Conservation (phyloP, 2,113 vertebrate species). For the Otus sunia region DNA sequence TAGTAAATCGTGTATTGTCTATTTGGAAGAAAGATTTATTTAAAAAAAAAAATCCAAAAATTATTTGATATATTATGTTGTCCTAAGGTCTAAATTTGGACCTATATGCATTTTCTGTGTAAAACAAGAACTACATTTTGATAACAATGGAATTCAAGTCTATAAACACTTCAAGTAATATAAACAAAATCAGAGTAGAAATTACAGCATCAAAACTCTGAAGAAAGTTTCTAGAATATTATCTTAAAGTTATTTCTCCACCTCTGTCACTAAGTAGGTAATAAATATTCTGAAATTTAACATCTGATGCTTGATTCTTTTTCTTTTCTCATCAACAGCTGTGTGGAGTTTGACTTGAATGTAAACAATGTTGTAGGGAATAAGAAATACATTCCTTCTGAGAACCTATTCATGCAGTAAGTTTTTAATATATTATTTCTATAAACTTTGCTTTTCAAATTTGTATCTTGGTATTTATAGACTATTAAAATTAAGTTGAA, state of each 20-base stretch:
- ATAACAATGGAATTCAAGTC: not conserved
- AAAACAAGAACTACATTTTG: not conserved
- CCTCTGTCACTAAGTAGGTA: not conserved
- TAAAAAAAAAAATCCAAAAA: not conserved
- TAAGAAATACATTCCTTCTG: slow-evolving; percentile 98
- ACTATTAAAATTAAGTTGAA: not conserved
- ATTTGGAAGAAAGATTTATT: not conserved
- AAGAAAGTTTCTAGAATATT: not conserved
- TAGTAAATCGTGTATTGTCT: not conserved
- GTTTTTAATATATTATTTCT: slow-evolving; percentile 54
- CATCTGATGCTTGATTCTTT: not conserved
- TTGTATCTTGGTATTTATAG: not conserved
- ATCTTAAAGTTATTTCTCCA: not conserved
- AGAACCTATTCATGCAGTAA: slow-evolving; percentile 91
- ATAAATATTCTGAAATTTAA: not conserved
- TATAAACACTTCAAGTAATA: not conserved
- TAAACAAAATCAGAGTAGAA: not conserved
- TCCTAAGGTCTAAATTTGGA: not conserved
- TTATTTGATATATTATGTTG: not conserved
- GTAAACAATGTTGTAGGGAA: slow-evolving; percentile 96
- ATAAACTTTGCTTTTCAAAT: not conserved
- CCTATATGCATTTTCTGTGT: not conserved
- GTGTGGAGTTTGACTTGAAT: slow-evolving; percentile 97
- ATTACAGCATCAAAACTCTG: not conserved
- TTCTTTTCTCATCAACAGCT: slow-evolving; percentile 69